Percentiles rank a stretch among this genome's conserved stretches.
Evolutionary conservation across 2,113 vertebrate genomes (phyloP).

Genomic region (Oreochromis tanganicae): DNA sequence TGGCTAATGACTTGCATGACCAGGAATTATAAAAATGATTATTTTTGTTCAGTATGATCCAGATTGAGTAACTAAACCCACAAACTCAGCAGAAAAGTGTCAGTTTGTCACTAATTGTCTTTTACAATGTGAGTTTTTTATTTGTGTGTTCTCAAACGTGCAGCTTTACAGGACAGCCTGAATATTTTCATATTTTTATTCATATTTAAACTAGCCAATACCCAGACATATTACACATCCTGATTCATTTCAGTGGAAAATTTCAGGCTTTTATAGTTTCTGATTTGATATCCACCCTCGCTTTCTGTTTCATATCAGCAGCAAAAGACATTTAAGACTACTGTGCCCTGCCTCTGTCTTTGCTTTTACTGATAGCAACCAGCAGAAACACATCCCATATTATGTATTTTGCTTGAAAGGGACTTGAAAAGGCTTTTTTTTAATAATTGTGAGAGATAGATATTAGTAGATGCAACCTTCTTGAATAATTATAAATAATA

Average conservation of each 20-base stretch:
- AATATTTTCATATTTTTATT: background rate
- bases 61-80: background rate
- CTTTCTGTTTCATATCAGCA: background rate
- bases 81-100: background rate
- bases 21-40: background rate
- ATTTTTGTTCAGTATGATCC: background rate
- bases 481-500: slow-evolving; percentile 27
- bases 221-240: background rate
- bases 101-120: background rate
- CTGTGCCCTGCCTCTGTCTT: background rate
- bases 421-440: background rate
- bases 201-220: background rate
- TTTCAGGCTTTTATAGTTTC: background rate
- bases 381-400: background rate
- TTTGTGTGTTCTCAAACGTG: background rate
- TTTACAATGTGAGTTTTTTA: background rate
- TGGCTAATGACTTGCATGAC: background rate
- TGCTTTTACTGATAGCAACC: background rate
- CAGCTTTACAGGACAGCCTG: background rate
- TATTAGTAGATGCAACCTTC: background rate
- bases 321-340: background rate
- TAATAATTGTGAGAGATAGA: background rate
- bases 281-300: background rate
- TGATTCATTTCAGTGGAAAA: background rate
- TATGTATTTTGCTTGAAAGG: background rate